phyloP scores from a whole-genome alignment of 2,113 vertebrate genomes.

The Redunca redunca region DNA sequence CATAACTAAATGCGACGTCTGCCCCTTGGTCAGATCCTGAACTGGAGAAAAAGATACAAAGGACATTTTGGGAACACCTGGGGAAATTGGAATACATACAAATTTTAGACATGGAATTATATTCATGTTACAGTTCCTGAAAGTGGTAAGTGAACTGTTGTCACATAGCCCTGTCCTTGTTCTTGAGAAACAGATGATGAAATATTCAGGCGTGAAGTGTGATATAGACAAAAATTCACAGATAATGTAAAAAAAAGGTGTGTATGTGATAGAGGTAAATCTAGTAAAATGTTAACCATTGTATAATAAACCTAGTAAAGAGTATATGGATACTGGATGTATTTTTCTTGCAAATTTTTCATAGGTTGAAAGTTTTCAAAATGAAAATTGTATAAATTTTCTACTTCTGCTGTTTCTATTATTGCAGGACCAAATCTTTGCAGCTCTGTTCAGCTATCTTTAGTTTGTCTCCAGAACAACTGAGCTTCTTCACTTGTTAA shows the following conservation, averaged over 20 bases:
- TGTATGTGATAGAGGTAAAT: not conserved
- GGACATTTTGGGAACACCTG: not conserved
- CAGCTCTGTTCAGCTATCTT: not conserved
- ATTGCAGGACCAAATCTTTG: not conserved
- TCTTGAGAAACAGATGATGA: not conserved
- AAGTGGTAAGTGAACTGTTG: not conserved
- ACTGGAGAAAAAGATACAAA: not conserved
- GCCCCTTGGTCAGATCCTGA: not conserved
- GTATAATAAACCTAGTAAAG: not conserved
- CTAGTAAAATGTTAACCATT: not conserved
- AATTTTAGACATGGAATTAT: not conserved
- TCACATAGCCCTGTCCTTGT: not conserved
- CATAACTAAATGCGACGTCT: not conserved
- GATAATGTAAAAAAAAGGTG: not conserved
- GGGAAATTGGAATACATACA: not conserved
- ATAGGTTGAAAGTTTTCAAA: not conserved
- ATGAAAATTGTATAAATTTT: not conserved
- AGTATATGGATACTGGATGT: not conserved
- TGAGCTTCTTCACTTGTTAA: not conserved
- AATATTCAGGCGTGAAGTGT: not conserved
- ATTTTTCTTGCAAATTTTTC: not conserved
- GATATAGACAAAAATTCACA: not conserved
- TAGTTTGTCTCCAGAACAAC: not conserved
- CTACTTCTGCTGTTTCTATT: not conserved
- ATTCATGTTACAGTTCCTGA: not conserved